Percentiles rank a stretch among this genome's conserved stretches.
phyloP scores from a whole-genome alignment of 2,797 vertebrate species.

The Okamejei kenojei region DNA sequence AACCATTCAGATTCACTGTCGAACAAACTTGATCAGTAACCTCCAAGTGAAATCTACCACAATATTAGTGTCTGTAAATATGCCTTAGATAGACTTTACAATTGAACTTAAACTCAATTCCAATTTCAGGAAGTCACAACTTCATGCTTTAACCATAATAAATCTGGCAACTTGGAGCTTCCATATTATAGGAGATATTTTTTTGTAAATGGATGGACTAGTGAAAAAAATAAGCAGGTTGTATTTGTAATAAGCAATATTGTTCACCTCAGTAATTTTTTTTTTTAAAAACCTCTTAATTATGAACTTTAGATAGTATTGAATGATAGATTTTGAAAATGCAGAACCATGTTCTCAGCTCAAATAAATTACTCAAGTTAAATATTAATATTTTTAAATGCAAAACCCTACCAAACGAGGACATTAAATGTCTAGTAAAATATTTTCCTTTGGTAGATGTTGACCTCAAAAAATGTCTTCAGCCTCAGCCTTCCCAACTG shows the following conservation, averaged over 20 bases:
- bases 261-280: not conserved
- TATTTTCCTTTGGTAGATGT: not conserved
- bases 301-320: not conserved
- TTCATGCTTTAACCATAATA: not conserved
- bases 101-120: not conserved
- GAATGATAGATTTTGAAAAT: not conserved
- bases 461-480: constrained; percentile 20
- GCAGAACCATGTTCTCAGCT: not conserved
- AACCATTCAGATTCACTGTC: not conserved
- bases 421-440: not conserved
- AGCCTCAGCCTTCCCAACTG: not conserved
- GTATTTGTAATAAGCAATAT: not conserved
- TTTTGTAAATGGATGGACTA: not conserved
- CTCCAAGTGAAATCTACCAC: not conserved
- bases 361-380: not conserved
- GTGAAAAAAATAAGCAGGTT: not conserved
- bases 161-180: not conserved
- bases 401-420: not conserved
- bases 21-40: not conserved
- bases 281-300: not conserved
- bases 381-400: not conserved
- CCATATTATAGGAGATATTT: not conserved
- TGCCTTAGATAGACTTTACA: not conserved
- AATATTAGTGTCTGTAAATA: not conserved
- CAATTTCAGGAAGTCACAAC: not conserved